Conservation (phyloP, 2,797 vertebrate species). For the Podargus strigoides region DNA sequence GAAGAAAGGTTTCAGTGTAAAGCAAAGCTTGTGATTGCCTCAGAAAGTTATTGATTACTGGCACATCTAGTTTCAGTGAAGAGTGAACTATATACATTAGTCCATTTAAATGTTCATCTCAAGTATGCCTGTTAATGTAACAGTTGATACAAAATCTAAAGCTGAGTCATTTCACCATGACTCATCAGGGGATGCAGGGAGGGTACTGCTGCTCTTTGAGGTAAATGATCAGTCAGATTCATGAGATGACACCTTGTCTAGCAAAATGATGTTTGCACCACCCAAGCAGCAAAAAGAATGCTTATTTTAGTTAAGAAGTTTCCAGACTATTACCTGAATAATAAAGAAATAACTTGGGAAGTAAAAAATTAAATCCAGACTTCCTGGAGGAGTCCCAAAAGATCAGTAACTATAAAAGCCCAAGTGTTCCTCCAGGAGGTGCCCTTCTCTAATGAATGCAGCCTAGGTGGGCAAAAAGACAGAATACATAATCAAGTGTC, state of each 20-base stretch:
- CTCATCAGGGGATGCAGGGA: neutral
- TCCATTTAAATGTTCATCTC: neutral
- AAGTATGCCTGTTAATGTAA: neutral
- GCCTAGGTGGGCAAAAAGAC: neutral
- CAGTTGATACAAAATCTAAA: neutral
- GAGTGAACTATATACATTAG: neutral
- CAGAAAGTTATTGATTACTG: neutral
- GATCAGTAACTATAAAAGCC: neutral
- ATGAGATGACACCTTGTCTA: neutral
- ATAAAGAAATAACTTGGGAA: neutral
- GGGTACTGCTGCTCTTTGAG: neutral
- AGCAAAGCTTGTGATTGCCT: neutral
- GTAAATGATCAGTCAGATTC: neutral
- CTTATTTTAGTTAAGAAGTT: neutral
- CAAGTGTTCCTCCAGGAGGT: neutral
- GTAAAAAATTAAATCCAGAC: neutral
- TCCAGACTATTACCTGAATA: neutral
- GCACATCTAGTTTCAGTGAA: neutral
- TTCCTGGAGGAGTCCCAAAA: neutral
- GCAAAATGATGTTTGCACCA: neutral
- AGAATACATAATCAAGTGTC: neutral
- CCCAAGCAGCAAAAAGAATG: neutral
- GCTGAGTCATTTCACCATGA: neutral
- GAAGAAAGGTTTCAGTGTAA: neutral
- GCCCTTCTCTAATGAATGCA: neutral